phyloP scores from a whole-genome alignment of 1,140 invertebrate species.

The Drosophila burlai region DNA sequence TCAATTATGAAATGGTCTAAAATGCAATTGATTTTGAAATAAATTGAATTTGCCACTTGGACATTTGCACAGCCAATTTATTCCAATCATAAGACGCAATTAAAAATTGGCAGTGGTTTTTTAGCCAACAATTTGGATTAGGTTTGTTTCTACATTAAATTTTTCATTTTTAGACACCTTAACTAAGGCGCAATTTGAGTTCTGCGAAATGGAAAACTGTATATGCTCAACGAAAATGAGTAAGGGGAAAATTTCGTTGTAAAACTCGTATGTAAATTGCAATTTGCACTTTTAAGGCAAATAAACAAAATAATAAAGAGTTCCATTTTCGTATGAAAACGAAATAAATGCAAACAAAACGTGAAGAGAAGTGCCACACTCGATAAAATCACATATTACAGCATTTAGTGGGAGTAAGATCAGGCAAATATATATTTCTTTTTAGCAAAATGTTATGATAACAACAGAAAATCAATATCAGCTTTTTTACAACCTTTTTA shows the following conservation, averaged over 20 bases:
- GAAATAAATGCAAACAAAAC: slow-evolving; percentile 36
- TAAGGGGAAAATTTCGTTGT: slow-evolving; percentile 19
- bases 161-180: not conserved
- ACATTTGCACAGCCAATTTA: slow-evolving; percentile 22
- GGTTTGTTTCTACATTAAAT: not conserved
- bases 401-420: slow-evolving; percentile 1
- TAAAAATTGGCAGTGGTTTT: slow-evolving; percentile 9
- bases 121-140: not conserved
- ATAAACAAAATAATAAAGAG: slow-evolving; percentile 24
- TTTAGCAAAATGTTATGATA: not conserved
- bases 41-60: slow-evolving; percentile 39
- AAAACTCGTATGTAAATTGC: slow-evolving; percentile 49
- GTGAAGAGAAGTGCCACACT: not conserved
- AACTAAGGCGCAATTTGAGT: not conserved
- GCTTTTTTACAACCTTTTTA: slow-evolving; percentile 1
- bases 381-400: not conserved
- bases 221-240: not conserved
- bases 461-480: not conserved
- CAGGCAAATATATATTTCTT: not conserved
- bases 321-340: slow-evolving; percentile 37
- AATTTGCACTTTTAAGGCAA: slow-evolving; percentile 59
- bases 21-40: slow-evolving; percentile 53
- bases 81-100: slow-evolving; percentile 18
- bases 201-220: not conserved
- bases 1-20: slow-evolving; percentile 26